Base-by-base conservation (phyloP, 1,140 invertebrate species). In the Brachionus plicatilis region DNA sequence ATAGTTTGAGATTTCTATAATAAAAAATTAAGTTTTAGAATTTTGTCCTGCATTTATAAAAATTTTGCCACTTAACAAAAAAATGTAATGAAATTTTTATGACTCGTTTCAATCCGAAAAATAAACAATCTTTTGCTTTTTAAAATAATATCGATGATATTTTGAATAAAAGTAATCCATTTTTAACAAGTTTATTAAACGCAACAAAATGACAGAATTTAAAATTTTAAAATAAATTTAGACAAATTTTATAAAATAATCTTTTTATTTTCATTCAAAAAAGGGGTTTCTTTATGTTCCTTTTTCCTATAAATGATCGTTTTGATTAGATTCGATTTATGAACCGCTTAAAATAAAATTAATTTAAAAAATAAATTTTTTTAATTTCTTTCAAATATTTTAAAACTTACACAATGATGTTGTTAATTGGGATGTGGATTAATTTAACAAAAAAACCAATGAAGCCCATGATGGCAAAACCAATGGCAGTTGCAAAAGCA, bases 371-470 rank as follows among this genome's bases (percentile, higher is more conserved):
- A 37, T 6, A 37, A 7, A 7, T 6, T 37, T 37, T n/a, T 37
- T 37, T 6, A 7, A 37, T 37, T 37, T 5, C 33, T 37, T 37
- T 37, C 2, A 5, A 6, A 37, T 2, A 20, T 7, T 24, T 17
- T 70, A 5, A 24, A 27, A 70, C 82, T 84, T 70, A 84, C 82
- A 99, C 97, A 92, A 99, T 99, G 89, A 99, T 99, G 90, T 99
- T 99, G 91, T 99, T 99, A 91, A 99, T 99, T 85, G 98, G 98
- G 90, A 99, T 99, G 90, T 99, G 97, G 89, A 99, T 99, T 79
- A 99, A 92, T 91, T 99, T 99, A 6, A 99, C 97, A 87, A 99
- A 99, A 91, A 99, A 99, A 87, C 97, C 97, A 90, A 99, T 99
- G 90, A 99, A 99, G 68, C 98, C 98, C 98, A 99, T 99, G 89